phyloP scores from a whole-genome alignment of 2,888 invertebrate genomes.

The Parthenolecanium corni region DNA sequence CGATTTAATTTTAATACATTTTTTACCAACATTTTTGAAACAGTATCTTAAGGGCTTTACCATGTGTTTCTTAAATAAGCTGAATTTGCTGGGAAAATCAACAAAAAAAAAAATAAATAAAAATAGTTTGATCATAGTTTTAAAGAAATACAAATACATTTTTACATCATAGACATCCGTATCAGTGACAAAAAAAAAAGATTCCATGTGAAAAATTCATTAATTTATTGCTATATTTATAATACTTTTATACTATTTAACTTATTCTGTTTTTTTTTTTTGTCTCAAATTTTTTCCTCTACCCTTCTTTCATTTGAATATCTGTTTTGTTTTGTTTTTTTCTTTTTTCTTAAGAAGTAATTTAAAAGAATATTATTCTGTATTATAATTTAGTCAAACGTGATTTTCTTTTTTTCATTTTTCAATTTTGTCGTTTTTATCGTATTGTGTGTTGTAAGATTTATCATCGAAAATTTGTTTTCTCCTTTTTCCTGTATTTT shows the following conservation, averaged over 20 bases:
- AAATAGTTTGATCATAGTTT: too few species aligned
- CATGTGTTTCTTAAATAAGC: too few species aligned
- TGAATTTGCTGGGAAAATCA: too few species aligned
- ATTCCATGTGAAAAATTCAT: constrained; percentile 22
- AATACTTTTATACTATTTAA: constrained; percentile 18
- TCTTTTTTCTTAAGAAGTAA: constrained; percentile 1
- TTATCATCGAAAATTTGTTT: constrained; percentile 14
- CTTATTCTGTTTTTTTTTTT: constrained; percentile 18
- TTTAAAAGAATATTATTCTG: constrained; percentile 5
- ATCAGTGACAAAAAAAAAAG: not conserved
- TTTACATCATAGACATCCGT: too few species aligned
- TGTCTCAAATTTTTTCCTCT: not conserved
- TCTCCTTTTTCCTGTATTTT: not conserved
- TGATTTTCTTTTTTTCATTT: constrained; percentile 16
- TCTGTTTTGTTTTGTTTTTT: not conserved
- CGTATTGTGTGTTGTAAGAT: not conserved
- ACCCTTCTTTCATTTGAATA: not conserved
- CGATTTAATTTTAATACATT: not conserved
- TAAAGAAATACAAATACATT: too few species aligned
- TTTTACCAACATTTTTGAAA: not conserved
- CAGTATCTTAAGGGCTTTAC: too few species aligned
- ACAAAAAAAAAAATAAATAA: too few species aligned
- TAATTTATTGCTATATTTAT: constrained; percentile 15
- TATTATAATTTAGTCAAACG: constrained; percentile 15
- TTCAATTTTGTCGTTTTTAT: constrained; percentile 6